Conservation (phyloP, 2,888 invertebrate genomes). For the Mythimna impura region DNA sequence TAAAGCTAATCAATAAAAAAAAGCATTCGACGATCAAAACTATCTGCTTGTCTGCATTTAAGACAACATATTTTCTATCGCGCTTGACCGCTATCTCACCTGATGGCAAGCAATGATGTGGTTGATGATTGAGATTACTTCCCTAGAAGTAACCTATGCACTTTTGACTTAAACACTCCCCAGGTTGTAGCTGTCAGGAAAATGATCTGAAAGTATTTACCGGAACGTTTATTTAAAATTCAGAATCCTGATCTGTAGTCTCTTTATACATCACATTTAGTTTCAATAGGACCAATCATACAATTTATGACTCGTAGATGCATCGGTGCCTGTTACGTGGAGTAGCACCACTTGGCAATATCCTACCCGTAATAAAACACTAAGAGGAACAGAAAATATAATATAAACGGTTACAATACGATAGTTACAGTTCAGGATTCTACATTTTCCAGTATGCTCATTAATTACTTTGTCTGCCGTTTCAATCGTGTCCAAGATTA, state of each 20-base stretch:
- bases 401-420: neutral
- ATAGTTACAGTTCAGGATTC: neutral
- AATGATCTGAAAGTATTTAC: too few species aligned
- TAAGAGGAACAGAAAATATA: neutral
- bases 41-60: neutral
- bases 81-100: too few species aligned
- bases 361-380: neutral
- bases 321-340: slow-evolving; percentile 1
- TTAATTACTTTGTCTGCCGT: neutral
- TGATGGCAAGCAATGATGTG: too few species aligned
- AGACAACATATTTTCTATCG: too few species aligned
- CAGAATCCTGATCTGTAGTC: slow-evolving; percentile 18
- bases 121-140: too few species aligned
- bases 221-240: neutral
- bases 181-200: too few species aligned
- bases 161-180: too few species aligned
- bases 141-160: too few species aligned
- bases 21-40: neutral
- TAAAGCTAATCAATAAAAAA: neutral
- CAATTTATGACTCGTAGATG: slow-evolving; percentile 35
- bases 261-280: slow-evolving; percentile 3
- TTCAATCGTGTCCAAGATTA: neutral
- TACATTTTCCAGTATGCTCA: neutral
- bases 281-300: slow-evolving; percentile 45
- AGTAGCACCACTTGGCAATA: slow-evolving; percentile 1